A percentile compares a stretch with the other conserved stretches of the same genome.
phyloP scores from a whole-genome alignment of 2,113 vertebrate genomes.

The Thamnophis sirtalis region DNA sequence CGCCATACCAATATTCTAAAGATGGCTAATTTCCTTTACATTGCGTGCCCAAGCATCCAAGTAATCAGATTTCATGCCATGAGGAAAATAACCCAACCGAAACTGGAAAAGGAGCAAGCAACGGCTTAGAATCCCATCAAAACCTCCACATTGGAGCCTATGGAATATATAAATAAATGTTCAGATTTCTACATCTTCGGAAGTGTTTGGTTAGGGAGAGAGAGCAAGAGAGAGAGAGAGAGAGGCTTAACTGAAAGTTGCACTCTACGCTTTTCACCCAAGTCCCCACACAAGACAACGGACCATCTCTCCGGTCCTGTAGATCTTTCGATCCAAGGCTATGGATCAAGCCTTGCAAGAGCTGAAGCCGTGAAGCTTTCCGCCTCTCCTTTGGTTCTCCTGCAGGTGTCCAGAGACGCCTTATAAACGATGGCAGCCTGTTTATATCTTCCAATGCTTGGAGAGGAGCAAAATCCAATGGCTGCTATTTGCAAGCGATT shows the following conservation, averaged over 20 bases:
- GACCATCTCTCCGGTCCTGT: conserved; percentile 12
- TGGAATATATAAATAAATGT: background rate
- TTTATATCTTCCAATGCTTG: conserved; percentile 41
- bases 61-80: conserved; percentile 17
- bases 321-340: conserved; percentile 46
- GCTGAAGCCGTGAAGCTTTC: conserved; percentile 1
- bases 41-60: background rate
- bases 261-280: conserved; percentile 23
- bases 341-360: conserved; percentile 27
- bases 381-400: conserved; percentile 41
- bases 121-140: conserved; percentile 35
- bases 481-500: conserved; percentile 57
- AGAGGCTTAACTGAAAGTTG: conserved; percentile 37
- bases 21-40: conserved; percentile 22
- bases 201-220: conserved; percentile 25
- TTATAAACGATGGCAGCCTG: conserved; percentile 19
- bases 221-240: background rate
- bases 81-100: background rate
- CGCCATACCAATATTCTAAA: background rate
- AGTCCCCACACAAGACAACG: conserved; percentile 33
- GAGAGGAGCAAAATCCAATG: conserved; percentile 61
- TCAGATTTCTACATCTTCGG: background rate
- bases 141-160: conserved; percentile 34
- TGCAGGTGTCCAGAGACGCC: conserved; percentile 25
- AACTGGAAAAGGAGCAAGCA: conserved; percentile 19